Evolutionary conservation across 2,113 vertebrate species (phyloP).

Genomic region (Butorides virescens): DNA sequence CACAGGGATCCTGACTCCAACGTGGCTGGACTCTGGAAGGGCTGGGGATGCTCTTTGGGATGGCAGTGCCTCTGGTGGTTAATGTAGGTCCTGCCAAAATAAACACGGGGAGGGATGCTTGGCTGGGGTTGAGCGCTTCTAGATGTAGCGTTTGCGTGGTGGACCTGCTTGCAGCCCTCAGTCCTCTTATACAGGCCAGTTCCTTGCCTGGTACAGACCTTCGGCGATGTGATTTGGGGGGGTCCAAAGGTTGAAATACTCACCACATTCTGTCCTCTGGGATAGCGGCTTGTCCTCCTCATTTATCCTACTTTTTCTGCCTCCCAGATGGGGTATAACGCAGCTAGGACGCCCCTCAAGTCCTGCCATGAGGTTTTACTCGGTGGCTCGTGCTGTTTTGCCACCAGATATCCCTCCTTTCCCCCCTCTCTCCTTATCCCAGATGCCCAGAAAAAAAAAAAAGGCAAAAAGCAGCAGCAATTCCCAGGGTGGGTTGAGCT

Average conservation of each 20-base stretch:
- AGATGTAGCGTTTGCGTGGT: accelerated
- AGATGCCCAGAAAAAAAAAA: background rate
- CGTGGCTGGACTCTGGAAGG: background rate
- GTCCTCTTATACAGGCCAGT: background rate
- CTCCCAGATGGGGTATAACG: background rate
- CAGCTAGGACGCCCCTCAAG: background rate
- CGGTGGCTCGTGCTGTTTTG: background rate
- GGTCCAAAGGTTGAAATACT: background rate
- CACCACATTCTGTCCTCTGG: background rate
- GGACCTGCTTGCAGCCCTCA: background rate
- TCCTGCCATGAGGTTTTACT: background rate
- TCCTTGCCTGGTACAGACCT: background rate
- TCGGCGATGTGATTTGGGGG: accelerated
- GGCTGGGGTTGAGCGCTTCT: background rate
- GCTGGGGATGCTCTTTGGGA: background rate
- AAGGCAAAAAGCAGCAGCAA: background rate
- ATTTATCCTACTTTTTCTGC: background rate
- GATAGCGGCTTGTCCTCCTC: background rate
- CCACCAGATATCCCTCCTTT: background rate
- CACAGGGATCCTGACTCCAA: background rate
- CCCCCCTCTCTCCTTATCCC: background rate
- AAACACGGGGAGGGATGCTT: accelerated
- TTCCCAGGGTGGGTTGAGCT: background rate
- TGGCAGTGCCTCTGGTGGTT: background rate
- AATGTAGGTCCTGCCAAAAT: background rate